These are phyloP conservation scores for Agapornis roseicollis DNA, from an alignment of 2,113 vertebrate genomes.

Conservation along the genomic window DNA sequence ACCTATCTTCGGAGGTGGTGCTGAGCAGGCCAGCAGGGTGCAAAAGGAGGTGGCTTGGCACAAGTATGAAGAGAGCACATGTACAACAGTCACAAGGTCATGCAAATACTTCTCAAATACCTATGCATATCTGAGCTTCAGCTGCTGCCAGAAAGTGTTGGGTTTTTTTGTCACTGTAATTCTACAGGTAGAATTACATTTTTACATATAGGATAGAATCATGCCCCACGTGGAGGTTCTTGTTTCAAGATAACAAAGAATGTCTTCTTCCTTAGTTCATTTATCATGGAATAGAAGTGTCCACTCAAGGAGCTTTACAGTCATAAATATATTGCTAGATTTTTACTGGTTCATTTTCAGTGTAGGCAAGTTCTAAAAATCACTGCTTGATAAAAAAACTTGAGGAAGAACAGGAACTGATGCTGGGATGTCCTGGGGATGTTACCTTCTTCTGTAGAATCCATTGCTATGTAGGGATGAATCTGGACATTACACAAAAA, in stretches of 20 bases:
- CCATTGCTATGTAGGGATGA: not conserved
- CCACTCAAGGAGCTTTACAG: not conserved
- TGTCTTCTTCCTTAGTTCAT: not conserved
- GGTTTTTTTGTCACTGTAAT: not conserved
- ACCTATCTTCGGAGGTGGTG: not conserved
- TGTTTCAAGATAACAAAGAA: not conserved
- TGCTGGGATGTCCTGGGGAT: not conserved
- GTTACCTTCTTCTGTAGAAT: not conserved
- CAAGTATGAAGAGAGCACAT: not conserved
- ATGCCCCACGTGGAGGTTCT: not conserved
- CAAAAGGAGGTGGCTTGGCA: not conserved
- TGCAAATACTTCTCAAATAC: not conserved
- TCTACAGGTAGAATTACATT: not conserved
- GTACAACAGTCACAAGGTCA: not conserved
- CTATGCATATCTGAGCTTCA: not conserved
- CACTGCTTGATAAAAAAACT: not conserved
- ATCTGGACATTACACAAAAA: not conserved
- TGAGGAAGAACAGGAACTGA: not conserved
- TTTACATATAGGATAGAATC: not conserved
- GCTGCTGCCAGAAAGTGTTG: not conserved
- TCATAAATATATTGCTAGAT: not conserved
- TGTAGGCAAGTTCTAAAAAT: not conserved
- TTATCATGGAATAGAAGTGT: not conserved
- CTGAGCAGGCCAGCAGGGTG: not conserved
- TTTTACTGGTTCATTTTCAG: not conserved